Evolutionary conservation across 2,797 vertebrate species (phyloP).

Genomic region (Pelochelys cantorii): DNA sequence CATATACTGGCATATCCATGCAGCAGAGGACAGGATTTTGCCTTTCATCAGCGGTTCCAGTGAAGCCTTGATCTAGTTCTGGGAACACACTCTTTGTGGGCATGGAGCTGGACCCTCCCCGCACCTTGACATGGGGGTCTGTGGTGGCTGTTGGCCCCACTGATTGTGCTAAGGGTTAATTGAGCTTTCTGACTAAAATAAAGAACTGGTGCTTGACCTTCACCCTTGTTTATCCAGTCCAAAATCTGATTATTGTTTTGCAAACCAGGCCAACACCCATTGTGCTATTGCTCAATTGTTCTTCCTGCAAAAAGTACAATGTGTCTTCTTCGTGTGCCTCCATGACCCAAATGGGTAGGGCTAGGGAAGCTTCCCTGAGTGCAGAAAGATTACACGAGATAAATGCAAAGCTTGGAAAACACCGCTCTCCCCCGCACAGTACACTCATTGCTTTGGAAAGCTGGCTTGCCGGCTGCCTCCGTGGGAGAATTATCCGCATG

Average conservation of each 20-base stretch:
- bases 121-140: no score
- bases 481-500: accelerated
- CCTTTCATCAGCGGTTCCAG: neutral
- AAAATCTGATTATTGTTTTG: neutral
- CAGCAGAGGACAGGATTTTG: neutral
- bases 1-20: neutral
- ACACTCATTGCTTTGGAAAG: neutral
- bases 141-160: no score
- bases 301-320: slow-evolving; percentile 55
- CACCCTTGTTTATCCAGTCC: slow-evolving; percentile 7
- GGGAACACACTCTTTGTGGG: neutral
- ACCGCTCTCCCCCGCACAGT: accelerated
- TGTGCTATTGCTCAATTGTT: neutral
- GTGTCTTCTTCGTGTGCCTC: neutral
- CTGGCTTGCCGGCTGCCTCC: accelerated
- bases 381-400: accelerated
- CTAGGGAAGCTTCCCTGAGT: neutral
- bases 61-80: neutral
- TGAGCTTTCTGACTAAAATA: neutral
- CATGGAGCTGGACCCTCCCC: no score
- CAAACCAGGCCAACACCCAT: slow-evolving; percentile 28
- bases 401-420: neutral
- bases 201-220: neutral
- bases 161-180: neutral
- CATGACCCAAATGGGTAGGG: neutral